These are phyloP conservation scores for Cygnus buccinator DNA, from an alignment of 2,113 vertebrate species.

Conservation along the genomic window DNA sequence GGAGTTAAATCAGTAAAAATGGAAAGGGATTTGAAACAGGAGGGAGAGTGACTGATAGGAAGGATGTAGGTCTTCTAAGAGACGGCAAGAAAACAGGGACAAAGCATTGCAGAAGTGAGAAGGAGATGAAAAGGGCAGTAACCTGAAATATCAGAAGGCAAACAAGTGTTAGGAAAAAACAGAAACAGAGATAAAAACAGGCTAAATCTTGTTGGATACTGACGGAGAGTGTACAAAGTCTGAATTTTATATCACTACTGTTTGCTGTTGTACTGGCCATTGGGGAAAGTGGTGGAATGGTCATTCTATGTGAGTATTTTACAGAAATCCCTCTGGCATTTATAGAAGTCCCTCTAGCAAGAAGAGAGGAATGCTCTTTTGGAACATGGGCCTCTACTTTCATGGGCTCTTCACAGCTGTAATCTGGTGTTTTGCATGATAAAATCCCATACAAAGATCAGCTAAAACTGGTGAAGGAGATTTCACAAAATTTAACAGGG, in stretches of 20 bases:
- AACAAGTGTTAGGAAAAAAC: background rate
- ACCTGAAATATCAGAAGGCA: background rate
- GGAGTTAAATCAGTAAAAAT: background rate
- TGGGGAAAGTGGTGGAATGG: background rate
- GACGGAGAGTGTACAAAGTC: background rate
- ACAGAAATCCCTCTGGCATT: background rate
- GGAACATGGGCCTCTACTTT: background rate
- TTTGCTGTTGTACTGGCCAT: background rate
- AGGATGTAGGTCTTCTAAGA: background rate
- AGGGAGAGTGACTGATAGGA: background rate
- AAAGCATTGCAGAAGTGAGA: background rate
- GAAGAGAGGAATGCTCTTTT: background rate
- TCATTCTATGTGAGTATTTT: background rate
- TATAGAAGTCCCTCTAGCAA: background rate
- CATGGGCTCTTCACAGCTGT: background rate
- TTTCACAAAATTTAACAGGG: background rate
- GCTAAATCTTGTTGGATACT: background rate
- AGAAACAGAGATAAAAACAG: background rate
- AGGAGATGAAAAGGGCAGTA: background rate
- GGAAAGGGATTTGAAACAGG: background rate
- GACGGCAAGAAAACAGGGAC: accelerated
- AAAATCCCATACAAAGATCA: background rate
- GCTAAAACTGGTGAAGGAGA: background rate
- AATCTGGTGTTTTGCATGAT: background rate
- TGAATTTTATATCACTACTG: background rate